Evolutionary conservation across 92 coral and sea anemone genomes (phyloP).

Genomic region (Zoanthus gigantus): DNA sequence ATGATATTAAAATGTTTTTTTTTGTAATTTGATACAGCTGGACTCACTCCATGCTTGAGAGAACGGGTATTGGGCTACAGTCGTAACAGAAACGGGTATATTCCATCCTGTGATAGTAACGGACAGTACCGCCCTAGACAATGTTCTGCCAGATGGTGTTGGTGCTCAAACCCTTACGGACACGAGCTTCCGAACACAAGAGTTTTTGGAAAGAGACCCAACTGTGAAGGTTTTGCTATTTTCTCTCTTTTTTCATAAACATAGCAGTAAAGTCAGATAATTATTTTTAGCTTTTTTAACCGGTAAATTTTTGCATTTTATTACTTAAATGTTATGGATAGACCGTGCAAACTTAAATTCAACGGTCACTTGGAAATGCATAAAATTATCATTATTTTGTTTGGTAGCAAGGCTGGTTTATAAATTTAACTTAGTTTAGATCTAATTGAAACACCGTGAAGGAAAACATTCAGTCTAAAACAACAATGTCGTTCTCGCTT

Average conservation of each 20-base stretch:
- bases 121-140: slow-evolving; percentile 20
- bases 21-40: slow-evolving; percentile 16
- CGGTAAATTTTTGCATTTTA: background rate
- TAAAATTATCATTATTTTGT: too few relatives aligned
- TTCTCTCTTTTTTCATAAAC: background rate
- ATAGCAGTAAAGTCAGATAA: background rate
- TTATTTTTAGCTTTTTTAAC: background rate
- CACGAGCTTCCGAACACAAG: slow-evolving; percentile 45
- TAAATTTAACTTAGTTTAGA: too few relatives aligned
- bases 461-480: too few relatives aligned
- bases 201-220: slow-evolving; percentile 21
- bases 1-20: background rate
- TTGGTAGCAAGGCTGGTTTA: too few relatives aligned
- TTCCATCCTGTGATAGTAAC: slow-evolving; percentile 43
- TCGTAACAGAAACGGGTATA: slow-evolving; percentile 21
- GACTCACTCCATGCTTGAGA: slow-evolving; percentile 43
- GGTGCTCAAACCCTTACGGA: slow-evolving; percentile 38
- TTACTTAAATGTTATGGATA: too few relatives aligned
- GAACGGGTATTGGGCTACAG: slow-evolving; percentile 24
- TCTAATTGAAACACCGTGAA: too few relatives aligned
- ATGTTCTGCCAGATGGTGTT: slow-evolving; percentile 38
- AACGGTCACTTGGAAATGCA: too few relatives aligned
- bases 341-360: too few relatives aligned
- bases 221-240: slow-evolving; percentile 24
- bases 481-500: too few relatives aligned